These are phyloP conservation scores for Hypothenemus hampei DNA, from an alignment of 1,140 invertebrate genomes.

Conservation along the genomic window DNA sequence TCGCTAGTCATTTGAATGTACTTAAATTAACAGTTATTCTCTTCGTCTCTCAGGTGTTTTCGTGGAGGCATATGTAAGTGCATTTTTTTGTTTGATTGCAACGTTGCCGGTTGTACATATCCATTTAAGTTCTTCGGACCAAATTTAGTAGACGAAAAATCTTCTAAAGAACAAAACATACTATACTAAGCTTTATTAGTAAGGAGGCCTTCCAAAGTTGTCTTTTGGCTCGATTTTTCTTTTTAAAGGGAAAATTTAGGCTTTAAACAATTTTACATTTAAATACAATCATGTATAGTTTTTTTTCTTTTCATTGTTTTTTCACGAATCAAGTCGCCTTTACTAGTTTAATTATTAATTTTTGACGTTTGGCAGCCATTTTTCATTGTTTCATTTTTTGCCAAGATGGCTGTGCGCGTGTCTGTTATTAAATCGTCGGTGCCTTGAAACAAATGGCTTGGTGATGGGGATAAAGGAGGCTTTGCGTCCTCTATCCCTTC, in stretches of 20 bases:
- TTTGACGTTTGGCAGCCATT: constrained; percentile 30
- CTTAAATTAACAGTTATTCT: constrained; percentile 10
- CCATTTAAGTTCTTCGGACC: constrained; percentile 17
- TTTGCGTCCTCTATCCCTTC: too few relatives aligned
- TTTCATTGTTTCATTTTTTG: too few relatives aligned
- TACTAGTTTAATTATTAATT: constrained; percentile 35
- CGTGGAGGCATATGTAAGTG: too few relatives aligned
- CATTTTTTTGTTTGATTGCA: too few relatives aligned
- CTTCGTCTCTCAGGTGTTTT: too few relatives aligned
- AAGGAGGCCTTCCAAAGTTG: constrained; percentile 20
- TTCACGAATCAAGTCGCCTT: constrained; percentile 33
- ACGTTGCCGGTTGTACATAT: too few relatives aligned
- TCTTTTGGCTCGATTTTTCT: constrained; percentile 13
- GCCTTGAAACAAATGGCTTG: too few relatives aligned
- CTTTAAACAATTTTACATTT: too few relatives aligned
- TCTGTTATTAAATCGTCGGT: too few relatives aligned
- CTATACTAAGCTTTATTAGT: constrained; percentile 4
- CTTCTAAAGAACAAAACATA: too few relatives aligned
- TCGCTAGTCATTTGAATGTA: constrained; percentile 15
- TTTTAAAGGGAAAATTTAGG: constrained; percentile 2
- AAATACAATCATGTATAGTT: not conserved
- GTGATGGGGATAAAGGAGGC: too few relatives aligned
- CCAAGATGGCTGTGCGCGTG: too few relatives aligned
- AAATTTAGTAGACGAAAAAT: constrained; percentile 16
- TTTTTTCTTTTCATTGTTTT: constrained; percentile 15